These are phyloP conservation scores for Cinclus mexicanus DNA, from an alignment of 2,113 vertebrate species.

Conservation along the genomic window DNA sequence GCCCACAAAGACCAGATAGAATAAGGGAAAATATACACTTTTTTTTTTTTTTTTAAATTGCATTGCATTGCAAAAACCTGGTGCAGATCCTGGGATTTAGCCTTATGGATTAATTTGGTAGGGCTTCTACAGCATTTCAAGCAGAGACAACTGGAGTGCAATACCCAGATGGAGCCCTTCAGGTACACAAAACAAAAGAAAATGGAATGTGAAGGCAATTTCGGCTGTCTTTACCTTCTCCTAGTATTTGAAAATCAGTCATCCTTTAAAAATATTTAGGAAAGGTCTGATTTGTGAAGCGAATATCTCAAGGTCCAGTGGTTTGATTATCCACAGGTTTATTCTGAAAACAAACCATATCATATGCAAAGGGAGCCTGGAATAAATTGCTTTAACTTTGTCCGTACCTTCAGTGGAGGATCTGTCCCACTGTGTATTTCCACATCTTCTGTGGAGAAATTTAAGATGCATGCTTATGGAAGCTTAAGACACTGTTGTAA, in stretches of 20 bases:
- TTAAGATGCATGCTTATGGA: constrained; percentile 17
- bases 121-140: not conserved
- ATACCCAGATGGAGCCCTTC: not conserved
- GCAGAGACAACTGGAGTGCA: not conserved
- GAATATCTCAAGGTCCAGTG: not conserved
- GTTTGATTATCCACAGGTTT: constrained; percentile 7
- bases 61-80: not conserved
- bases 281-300: not conserved
- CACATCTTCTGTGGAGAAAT: constrained; percentile 19
- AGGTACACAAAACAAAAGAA: not conserved
- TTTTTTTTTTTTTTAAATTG: not conserved
- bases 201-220: not conserved
- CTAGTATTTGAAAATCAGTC: not conserved
- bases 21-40: not conserved
- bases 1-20: not conserved
- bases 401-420: not conserved
- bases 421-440: not conserved
- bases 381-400: not conserved
- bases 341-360: not conserved
- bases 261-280: not conserved
- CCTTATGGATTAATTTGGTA: not conserved
- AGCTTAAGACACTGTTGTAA: constrained; percentile 57
- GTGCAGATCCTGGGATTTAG: not conserved
- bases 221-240: not conserved
- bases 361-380: not conserved